phyloP scores from a whole-genome alignment of 2,888 invertebrate genomes.

The Calephelis perditalis region DNA sequence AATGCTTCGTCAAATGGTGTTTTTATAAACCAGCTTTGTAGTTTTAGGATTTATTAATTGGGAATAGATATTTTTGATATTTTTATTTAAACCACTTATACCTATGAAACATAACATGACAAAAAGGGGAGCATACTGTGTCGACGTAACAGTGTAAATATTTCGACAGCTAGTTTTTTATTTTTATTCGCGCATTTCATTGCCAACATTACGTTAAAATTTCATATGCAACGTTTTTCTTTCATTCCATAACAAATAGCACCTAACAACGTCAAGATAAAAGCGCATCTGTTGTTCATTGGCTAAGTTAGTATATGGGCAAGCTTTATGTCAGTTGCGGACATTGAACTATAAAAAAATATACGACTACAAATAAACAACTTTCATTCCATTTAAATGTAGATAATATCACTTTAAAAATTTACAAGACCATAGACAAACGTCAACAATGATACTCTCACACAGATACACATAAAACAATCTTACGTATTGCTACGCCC shows the following conservation, averaged over 20 bases:
- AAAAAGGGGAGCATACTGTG: too few relatives aligned
- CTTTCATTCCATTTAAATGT: constrained; percentile 28
- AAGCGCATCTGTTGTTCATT: constrained; percentile 26
- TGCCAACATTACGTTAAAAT: neutral
- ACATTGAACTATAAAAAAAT: constrained; percentile 32
- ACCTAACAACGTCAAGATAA: constrained; percentile 11
- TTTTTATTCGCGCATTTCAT: too few relatives aligned
- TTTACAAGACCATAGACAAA: constrained; percentile 60
- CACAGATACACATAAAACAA: constrained; percentile 51
- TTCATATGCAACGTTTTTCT: neutral
- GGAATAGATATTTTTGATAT: too few relatives aligned
- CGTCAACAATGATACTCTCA: constrained; percentile 59
- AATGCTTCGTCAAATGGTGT: too few relatives aligned
- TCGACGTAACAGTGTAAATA: too few relatives aligned
- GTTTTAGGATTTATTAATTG: too few relatives aligned
- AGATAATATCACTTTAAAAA: constrained; percentile 58
- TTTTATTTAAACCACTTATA: too few relatives aligned
- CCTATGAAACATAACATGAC: too few relatives aligned
- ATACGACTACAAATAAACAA: constrained; percentile 20
- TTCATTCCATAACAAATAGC: constrained; percentile 6
- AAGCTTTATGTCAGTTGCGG: constrained; percentile 40
- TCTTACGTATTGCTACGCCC: constrained; percentile 39
- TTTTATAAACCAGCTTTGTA: too few relatives aligned
- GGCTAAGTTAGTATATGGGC: constrained; percentile 52
- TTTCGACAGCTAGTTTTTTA: too few relatives aligned